A percentile compares a stretch with the other conserved stretches of the same genome.
phyloP scores from a whole-genome alignment of 2,113 vertebrate species.

The Ctenodactylus gundi region DNA sequence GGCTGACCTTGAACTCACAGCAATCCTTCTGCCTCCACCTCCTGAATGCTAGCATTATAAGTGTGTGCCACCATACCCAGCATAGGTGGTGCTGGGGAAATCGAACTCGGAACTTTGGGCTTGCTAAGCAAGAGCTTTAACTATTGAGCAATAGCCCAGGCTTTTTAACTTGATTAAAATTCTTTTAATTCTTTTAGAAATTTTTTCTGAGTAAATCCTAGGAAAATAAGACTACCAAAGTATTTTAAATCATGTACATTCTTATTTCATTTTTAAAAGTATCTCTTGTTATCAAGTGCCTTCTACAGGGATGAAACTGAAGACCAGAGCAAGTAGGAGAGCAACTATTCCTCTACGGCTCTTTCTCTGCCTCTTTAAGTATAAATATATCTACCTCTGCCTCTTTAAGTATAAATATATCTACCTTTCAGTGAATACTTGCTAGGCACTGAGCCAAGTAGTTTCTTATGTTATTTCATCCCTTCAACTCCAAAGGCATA shows the following conservation, averaged over 20 bases:
- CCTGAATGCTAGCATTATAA: no score
- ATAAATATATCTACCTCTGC: not conserved
- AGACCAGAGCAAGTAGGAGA: not conserved
- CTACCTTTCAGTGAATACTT: not conserved
- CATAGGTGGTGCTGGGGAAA: no score
- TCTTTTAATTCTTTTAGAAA: not conserved
- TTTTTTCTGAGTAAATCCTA: not conserved
- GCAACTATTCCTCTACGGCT: not conserved
- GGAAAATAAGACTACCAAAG: not conserved
- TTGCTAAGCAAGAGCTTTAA: no score
- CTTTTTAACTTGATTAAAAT: not conserved
- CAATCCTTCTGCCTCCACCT: no score
- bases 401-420: not conserved
- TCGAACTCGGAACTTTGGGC: no score
- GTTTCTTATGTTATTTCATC: not conserved
- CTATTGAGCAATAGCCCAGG: no score
- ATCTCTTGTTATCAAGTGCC: not conserved
- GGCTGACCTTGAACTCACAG: no score
- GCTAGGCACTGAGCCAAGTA: not conserved
- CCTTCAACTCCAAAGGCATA: not conserved
- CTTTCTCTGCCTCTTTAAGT: not conserved
- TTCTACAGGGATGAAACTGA: not conserved
- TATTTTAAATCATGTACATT: not conserved
- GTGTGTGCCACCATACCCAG: no score
- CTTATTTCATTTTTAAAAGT: constrained; percentile 1